Conservation (phyloP, 2,888 invertebrate genomes). For the Ariolimax columbianus region DNA sequence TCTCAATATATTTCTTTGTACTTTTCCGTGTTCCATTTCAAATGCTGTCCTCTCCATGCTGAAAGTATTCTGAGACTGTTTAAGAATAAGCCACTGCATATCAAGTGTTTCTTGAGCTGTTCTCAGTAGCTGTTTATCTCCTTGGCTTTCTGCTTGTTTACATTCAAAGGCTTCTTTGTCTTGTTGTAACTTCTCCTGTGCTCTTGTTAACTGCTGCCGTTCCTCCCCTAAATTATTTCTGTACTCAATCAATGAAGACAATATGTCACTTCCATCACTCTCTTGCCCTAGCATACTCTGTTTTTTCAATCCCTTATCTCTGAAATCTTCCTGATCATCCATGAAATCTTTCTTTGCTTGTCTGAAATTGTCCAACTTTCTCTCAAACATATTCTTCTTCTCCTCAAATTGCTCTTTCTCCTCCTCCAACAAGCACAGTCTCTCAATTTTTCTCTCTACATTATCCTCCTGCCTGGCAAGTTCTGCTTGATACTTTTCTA, state of each 20-base stretch:
- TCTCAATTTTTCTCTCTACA: conserved; percentile 27
- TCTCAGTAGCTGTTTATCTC: not conserved
- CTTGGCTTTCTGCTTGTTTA: not conserved
- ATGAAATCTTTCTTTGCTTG: not conserved
- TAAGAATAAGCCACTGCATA: not conserved
- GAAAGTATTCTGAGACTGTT: conserved; percentile 1
- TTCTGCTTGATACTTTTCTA: conserved; percentile 18
- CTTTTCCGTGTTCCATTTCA: not conserved
- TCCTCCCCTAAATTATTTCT: not conserved
- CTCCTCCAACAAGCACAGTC: conserved; percentile 17
- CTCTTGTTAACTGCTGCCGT: not conserved
- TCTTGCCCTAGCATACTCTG: not conserved
- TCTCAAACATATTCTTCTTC: not conserved
- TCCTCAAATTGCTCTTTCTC: conserved; percentile 31
- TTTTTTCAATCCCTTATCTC: not conserved
- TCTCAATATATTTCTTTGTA: not conserved
- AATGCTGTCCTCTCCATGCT: not conserved
- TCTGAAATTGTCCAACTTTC: not conserved
- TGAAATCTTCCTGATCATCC: conserved; percentile 13
- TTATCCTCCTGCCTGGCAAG: conserved; percentile 17
- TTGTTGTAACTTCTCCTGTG: not conserved
- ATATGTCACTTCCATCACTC: not conserved
- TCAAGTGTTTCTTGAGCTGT: not conserved
- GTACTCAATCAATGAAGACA: not conserved
- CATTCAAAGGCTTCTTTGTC: not conserved